These are phyloP conservation scores for Dolichomitus sp. DNA, from an alignment of 2,888 invertebrate species.

Conservation along the genomic window DNA sequence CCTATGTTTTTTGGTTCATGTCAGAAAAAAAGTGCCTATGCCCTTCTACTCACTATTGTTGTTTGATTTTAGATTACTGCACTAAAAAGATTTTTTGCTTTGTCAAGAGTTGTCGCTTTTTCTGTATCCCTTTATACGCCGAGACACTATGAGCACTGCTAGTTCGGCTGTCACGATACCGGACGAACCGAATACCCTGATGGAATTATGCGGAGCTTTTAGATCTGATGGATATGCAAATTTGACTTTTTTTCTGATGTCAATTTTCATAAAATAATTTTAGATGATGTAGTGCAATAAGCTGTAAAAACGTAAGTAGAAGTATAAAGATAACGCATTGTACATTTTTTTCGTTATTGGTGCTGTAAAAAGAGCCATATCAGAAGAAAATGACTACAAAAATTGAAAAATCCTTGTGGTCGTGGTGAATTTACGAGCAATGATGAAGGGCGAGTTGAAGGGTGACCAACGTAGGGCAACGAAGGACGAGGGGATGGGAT, in stretches of 20 bases:
- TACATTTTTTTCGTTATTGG: slow-evolving; percentile 21
- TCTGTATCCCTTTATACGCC: too few species aligned
- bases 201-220: too few species aligned
- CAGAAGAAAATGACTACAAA: slow-evolving; percentile 51
- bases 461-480: slow-evolving; percentile 30
- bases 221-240: not conserved
- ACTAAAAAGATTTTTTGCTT: not conserved
- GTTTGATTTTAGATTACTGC: too few species aligned
- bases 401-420: slow-evolving; percentile 57
- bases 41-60: too few species aligned
- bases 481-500: slow-evolving; percentile 73
- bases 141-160: too few species aligned
- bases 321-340: not conserved
- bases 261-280: not conserved
- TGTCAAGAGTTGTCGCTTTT: too few species aligned
- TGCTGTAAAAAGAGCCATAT: slow-evolving; percentile 7
- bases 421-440: slow-evolving; percentile 25
- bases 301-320: not conserved
- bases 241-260: not conserved
- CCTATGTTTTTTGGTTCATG: too few species aligned
- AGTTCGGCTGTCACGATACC: too few species aligned
- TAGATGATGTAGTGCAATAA: not conserved
- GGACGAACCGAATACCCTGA: too few species aligned
- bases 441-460: slow-evolving; percentile 43
- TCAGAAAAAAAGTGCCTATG: too few species aligned